Evolutionary conservation across 2,888 invertebrate genomes (phyloP).

Genomic region (Trachelus iudaicus): DNA sequence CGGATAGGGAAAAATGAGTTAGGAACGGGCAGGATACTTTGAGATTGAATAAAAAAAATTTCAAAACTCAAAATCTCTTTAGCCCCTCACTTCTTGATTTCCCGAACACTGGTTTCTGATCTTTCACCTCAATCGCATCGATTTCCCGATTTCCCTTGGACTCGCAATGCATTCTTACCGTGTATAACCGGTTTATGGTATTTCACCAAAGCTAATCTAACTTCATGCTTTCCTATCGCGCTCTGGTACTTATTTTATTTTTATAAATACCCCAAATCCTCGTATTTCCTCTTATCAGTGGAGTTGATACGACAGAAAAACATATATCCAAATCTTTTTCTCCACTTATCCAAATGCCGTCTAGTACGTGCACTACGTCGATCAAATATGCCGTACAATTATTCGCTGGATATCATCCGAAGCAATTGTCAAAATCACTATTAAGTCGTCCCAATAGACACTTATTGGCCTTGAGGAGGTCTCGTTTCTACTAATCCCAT

Average conservation of each 20-base stretch:
- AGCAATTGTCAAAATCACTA: neutral
- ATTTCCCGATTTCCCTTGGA: neutral
- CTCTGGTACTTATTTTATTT: neutral
- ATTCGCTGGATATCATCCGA: neutral
- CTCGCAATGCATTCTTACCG: neutral
- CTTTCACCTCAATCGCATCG: neutral
- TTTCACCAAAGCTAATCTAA: neutral
- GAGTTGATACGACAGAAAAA: neutral
- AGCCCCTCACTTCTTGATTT: no score
- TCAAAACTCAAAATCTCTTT: no score
- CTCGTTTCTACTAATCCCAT: neutral
- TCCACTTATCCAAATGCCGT: neutral
- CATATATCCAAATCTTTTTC: neutral
- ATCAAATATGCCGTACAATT: neutral
- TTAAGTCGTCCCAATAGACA: neutral
- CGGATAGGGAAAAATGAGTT: neutral
- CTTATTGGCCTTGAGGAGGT: neutral
- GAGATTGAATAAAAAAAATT: no score
- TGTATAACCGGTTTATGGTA: neutral
- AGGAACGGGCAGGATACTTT: neutral
- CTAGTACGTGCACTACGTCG: neutral
- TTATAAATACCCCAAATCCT: neutral
- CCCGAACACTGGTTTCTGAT: no score
- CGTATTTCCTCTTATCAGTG: neutral
- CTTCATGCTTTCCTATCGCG: neutral